Base-by-base conservation (phyloP, 2,888 invertebrate genomes). In the Timema cristinae region DNA sequence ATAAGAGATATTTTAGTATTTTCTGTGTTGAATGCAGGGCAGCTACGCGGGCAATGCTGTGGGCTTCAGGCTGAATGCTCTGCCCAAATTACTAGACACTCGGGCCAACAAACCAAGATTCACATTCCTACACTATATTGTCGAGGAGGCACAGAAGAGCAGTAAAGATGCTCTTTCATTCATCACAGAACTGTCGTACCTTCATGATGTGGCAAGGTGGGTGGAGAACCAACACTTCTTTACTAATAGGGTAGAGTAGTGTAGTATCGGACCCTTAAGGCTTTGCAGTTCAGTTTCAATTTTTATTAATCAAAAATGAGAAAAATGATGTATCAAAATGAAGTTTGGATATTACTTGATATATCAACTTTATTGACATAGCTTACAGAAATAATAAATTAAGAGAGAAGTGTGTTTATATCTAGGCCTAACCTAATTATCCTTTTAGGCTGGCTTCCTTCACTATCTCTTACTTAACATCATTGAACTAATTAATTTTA, bases 31-130 rank as follows among this genome's bases (percentile, higher is more conserved):
- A 32, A 32, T 76, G 6, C 79, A 85, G 85, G 85, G 85, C 7
- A 84, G 84, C 74, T 85, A 85, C 74, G 84, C 84, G 5, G 85
- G 85, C 5, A 83, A 85, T 77, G 85, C 85, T 4, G 82, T 81
- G 7, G 85, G 85, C 0, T 85, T 85, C 76, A 82, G 82, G 71
- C 78, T 85, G 52, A 81, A 80, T 52, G 83, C 85, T 7, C 78
- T 85, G 7, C 80, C 83, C 1, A 84, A 84, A 75, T 77, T 85
- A 68, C 81, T 83, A 56, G 85, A 85, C 69, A 83, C 83, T 6
- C 77, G 84, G 72, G 82, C 85, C 56, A 85, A 85, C 78, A 83
- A 83, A 74, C 84, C 84, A 0, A 77, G 83, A 11, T 81, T 85
- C 79, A 85, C 85, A n/a, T 81, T 85, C 49, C 79, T 85, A 69